These are phyloP conservation scores for Paguma larvata DNA, from an alignment of 2,797 vertebrate genomes.

Conservation along the genomic window DNA sequence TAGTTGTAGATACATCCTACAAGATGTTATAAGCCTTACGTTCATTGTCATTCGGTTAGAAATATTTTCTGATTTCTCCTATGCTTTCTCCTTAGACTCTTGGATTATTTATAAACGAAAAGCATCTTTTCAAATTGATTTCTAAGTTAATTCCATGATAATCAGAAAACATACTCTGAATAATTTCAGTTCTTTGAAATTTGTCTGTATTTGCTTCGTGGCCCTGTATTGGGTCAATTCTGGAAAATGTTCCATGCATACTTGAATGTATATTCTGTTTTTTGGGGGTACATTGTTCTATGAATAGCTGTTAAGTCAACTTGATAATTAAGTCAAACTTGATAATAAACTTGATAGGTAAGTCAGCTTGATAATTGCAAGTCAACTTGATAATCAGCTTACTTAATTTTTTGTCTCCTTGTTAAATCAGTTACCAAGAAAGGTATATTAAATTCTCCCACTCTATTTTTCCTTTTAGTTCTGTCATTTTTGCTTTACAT, in stretches of 20 bases:
- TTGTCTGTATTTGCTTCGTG: not conserved
- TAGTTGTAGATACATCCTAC: not conserved
- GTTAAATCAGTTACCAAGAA: not conserved
- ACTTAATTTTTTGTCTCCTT: not conserved
- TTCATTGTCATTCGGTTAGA: not conserved
- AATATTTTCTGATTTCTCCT: not conserved
- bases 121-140: not conserved
- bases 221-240: not conserved
- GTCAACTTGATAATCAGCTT: not conserved
- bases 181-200: not conserved
- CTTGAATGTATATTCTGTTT: not conserved
- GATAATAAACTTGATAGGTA: not conserved
- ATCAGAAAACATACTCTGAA: not conserved
- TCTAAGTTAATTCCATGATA: not conserved
- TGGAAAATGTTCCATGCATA: not conserved
- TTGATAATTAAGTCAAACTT: not conserved
- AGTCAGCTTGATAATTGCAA: not conserved
- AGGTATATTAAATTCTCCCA: not conserved
- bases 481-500: not conserved
- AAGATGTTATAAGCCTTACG: not conserved
- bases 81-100: not conserved
- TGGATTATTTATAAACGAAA: not conserved
- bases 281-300: not conserved
- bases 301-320: not conserved
- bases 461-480: not conserved